These are phyloP conservation scores for Rhyacophila evoluta DNA, from an alignment of 2,888 invertebrate genomes.

Conservation along the genomic window DNA sequence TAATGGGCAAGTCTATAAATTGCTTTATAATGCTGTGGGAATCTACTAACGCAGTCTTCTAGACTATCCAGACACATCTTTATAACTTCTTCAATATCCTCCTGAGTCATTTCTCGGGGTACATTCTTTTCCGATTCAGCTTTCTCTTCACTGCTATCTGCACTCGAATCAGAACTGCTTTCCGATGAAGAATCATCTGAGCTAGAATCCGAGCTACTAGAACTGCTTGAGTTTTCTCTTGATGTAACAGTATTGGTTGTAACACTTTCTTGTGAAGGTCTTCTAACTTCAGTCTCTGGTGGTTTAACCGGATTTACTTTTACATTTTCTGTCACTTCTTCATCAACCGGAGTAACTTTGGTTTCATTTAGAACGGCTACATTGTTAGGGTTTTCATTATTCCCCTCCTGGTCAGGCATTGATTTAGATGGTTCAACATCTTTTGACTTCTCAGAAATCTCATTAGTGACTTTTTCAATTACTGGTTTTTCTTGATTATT, in stretches of 20 bases:
- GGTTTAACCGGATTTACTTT: background rate
- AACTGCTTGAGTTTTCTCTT: conserved; percentile 58
- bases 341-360: background rate
- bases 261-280: conserved; percentile 60
- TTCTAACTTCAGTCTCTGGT: conserved; percentile 28
- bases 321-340: background rate
- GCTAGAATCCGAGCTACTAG: conserved; percentile 68
- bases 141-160: conserved; percentile 68
- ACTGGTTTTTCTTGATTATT: background rate
- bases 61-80: conserved; percentile 80
- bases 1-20: conserved; percentile 88
- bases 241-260: conserved; percentile 63
- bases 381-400: background rate
- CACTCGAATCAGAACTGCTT: conserved; percentile 68
- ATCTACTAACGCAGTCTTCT: conserved; percentile 86
- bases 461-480: background rate
- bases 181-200: conserved; percentile 71
- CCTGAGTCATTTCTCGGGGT: conserved; percentile 63
- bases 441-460: background rate
- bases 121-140: conserved; percentile 66
- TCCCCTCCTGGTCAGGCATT: background rate
- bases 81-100: conserved; percentile 73
- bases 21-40: conserved; percentile 94
- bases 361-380: background rate
- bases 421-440: background rate